Conservation (phyloP, 2,888 invertebrate species). For the Petrolisthes manimaculis region DNA sequence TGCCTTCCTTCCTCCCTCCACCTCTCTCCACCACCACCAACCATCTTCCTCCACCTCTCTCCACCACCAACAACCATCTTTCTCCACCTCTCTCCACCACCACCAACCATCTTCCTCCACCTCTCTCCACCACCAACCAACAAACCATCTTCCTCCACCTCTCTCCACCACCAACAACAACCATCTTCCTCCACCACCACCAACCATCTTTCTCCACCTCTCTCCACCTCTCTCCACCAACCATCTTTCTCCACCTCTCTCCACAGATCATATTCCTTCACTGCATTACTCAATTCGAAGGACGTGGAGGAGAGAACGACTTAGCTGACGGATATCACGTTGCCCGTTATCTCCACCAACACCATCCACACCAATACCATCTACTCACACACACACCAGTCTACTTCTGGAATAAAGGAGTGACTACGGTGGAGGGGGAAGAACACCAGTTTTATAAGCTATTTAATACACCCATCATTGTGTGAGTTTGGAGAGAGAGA, state of each 20-base stretch:
- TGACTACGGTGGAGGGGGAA: conserved; percentile 42
- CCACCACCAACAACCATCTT: too few relatives aligned
- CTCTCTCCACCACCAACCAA: too few relatives aligned
- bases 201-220: neutral
- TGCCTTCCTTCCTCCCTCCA: too few relatives aligned
- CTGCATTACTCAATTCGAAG: conserved; percentile 74
- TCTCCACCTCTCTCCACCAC: too few relatives aligned
- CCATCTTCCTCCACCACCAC: too few relatives aligned
- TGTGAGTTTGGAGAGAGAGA: conserved; percentile 42
- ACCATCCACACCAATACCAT: conserved; percentile 75
- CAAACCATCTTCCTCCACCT: too few relatives aligned
- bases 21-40: too few relatives aligned
- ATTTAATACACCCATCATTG: conserved; percentile 56
- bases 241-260: neutral
- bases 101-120: too few relatives aligned
- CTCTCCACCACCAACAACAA: too few relatives aligned
- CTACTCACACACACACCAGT: conserved; percentile 73
- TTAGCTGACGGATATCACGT: conserved; percentile 82
- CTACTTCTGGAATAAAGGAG: conserved; percentile 65
- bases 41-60: too few relatives aligned
- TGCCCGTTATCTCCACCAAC: conserved; percentile 74
- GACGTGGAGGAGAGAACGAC: conserved; percentile 80
- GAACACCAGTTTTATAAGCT: conserved; percentile 58
- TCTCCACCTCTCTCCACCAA: conserved; percentile 2
- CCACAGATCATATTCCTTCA: conserved; percentile 72